phyloP scores from a whole-genome alignment of 2,797 vertebrate genomes.

The Nasua narica region DNA sequence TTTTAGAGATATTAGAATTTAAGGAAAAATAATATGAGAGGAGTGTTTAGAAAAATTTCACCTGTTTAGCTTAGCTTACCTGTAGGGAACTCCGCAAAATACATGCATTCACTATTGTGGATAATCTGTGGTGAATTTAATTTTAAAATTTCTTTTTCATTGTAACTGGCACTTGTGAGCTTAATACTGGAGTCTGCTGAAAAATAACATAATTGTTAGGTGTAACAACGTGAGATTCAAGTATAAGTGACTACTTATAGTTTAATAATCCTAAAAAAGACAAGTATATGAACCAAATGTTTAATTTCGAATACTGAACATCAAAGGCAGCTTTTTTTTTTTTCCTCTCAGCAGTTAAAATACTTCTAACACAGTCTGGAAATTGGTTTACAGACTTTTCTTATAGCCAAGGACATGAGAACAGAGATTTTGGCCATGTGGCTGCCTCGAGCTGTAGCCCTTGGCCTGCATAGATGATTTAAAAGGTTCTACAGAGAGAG shows the following conservation, averaged over 20 bases:
- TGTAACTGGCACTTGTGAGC: neutral
- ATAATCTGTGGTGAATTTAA: neutral
- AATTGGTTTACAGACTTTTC: constrained; percentile 67
- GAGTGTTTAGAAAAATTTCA: neutral
- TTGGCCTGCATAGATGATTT: constrained; percentile 65
- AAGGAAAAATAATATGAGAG: neutral
- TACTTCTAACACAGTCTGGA: constrained; percentile 65
- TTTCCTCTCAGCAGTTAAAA: constrained; percentile 36
- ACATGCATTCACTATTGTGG: neutral
- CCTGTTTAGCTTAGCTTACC: constrained; percentile 8
- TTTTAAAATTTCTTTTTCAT: neutral
- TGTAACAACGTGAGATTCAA: neutral
- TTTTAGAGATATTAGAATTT: neutral
- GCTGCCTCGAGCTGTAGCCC: constrained; percentile 31
- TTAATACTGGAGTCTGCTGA: constrained; percentile 24
- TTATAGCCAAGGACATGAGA: constrained; percentile 41
- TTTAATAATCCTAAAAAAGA: constrained; percentile 57
- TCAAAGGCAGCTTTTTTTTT: constrained; percentile 52
- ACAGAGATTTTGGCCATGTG: constrained; percentile 44
- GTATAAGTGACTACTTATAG: constrained; percentile 1
- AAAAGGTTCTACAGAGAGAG: constrained; percentile 16
- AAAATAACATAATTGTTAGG: constrained; percentile 11
- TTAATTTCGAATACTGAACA: constrained; percentile 66
- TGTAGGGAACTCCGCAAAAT: neutral
- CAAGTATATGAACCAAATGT: constrained; percentile 57